Percentiles rank a stretch among this genome's conserved stretches.
phyloP scores from a whole-genome alignment of 2,888 invertebrate species.

The Emmelina monodactyla region DNA sequence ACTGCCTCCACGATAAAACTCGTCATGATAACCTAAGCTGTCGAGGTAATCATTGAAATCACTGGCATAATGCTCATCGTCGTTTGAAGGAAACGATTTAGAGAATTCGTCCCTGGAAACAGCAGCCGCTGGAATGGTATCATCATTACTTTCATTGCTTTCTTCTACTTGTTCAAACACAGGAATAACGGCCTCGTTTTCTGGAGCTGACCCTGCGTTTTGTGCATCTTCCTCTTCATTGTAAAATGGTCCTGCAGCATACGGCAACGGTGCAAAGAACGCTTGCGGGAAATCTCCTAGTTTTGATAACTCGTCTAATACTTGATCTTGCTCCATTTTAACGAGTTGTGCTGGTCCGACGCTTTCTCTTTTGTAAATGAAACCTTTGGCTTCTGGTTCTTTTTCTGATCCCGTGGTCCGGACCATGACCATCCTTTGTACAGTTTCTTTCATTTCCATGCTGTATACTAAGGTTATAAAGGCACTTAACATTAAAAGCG shows the following conservation, averaged over 20 bases:
- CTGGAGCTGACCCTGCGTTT: conserved; percentile 31
- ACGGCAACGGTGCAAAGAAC: conserved; percentile 34
- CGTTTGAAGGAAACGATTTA: too few relatives aligned
- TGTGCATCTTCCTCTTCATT: conserved; percentile 30
- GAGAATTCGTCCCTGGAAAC: conserved; percentile 22
- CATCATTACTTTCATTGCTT: conserved; percentile 24
- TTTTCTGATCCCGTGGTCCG: conserved; percentile 66
- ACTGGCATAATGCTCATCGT: conserved; percentile 37
- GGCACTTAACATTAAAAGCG: conserved; percentile 27
- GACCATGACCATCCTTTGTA: conserved; percentile 62
- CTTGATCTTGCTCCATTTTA: conserved; percentile 50
- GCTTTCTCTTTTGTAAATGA: conserved; percentile 58
- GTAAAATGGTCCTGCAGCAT: conserved; percentile 31
- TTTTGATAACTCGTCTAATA: conserved; percentile 48
- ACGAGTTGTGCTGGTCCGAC: conserved; percentile 54
- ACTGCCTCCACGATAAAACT: conserved; percentile 32
- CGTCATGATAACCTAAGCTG: conserved; percentile 32
- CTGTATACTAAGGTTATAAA: conserved; percentile 28
- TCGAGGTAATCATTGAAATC: conserved; percentile 42
- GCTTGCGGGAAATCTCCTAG: conserved; percentile 39
- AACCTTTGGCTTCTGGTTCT: conserved; percentile 67
- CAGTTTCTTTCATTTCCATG: conserved; percentile 56
- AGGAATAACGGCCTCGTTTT: conserved; percentile 36
- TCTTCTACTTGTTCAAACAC: conserved; percentile 40
- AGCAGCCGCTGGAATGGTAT: conserved; percentile 34